Conservation (phyloP, 2,888 invertebrate genomes). For the Caenorhabditis zanzibari region DNA sequence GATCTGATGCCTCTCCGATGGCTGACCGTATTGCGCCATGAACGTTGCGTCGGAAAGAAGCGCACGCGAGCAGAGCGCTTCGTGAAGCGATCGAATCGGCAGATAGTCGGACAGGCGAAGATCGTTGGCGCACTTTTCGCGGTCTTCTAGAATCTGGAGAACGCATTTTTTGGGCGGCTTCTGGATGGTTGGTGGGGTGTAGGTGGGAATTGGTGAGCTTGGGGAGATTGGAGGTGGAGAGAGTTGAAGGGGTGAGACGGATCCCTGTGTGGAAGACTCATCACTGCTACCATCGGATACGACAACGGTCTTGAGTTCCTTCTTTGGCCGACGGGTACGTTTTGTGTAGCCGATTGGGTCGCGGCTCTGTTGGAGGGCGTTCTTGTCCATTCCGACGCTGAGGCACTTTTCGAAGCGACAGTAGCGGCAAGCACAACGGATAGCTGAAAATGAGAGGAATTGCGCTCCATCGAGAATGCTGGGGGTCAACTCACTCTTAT, state of each 20-base stretch:
- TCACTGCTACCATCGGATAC: constrained; percentile 29
- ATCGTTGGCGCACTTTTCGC: constrained; percentile 54
- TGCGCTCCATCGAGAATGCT: background rate
- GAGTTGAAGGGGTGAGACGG: constrained; percentile 53
- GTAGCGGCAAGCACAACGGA: constrained; percentile 82
- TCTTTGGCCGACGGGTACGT: constrained; percentile 77
- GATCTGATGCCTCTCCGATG: constrained; percentile 53
- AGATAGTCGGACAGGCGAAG: constrained; percentile 66
- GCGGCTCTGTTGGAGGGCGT: constrained; percentile 82
- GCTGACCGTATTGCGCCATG: constrained; percentile 50
- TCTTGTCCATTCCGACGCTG: constrained; percentile 76
- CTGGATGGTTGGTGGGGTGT: background rate
- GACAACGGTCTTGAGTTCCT: constrained; percentile 21
- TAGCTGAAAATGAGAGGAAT: constrained; percentile 61
- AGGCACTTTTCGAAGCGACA: constrained; percentile 80
- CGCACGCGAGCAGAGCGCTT: constrained; percentile 66
- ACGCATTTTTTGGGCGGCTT: constrained; percentile 6
- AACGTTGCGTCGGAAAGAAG: constrained; percentile 61
- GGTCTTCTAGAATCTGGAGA: constrained; percentile 24
- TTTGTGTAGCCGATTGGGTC: constrained; percentile 83
- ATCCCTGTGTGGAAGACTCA: constrained; percentile 26
- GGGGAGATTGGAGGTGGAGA: background rate
- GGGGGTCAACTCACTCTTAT: constrained; percentile 69
- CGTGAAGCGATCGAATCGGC: constrained; percentile 51
- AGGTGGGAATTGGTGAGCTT: background rate